Evolutionary conservation across 2,113 vertebrate genomes (phyloP).

Genomic region (Uria lomvia): DNA sequence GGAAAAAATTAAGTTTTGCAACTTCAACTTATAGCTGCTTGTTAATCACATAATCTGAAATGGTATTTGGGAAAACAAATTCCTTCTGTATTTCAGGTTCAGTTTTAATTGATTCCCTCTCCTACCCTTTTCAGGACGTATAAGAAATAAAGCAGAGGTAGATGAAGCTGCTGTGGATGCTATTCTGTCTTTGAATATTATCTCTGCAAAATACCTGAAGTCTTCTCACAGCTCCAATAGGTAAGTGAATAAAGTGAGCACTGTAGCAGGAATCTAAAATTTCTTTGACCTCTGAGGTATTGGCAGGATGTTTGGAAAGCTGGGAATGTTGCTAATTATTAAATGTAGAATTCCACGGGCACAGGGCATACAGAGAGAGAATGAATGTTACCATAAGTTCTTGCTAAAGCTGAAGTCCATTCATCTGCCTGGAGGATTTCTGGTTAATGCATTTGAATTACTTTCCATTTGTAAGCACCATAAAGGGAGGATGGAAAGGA

Average conservation of each 20-base stretch:
- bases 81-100: not conserved
- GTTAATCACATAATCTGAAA: not conserved
- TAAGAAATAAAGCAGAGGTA: constrained; percentile 91
- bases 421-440: not conserved
- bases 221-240: constrained; percentile 93
- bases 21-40: not conserved
- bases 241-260: constrained; percentile 57
- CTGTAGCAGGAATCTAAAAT: not conserved
- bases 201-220: constrained; percentile 96
- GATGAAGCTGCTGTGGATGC: constrained; percentile 89
- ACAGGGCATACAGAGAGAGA: not conserved
- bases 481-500: not conserved
- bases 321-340: not conserved
- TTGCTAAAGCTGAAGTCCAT: not conserved
- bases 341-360: not conserved
- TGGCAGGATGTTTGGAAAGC: not conserved
- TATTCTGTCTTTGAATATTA: constrained; percentile 94
- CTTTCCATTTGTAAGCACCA: not conserved
- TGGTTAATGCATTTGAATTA: not conserved
- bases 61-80: not conserved
- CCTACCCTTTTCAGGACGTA: constrained; percentile 76
- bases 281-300: not conserved
- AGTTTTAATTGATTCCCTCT: not conserved
- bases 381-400: not conserved
- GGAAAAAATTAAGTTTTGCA: not conserved